Percentiles rank a stretch among this genome's conserved stretches.
These are phyloP conservation scores for Ageneiosus marmoratus DNA, from an alignment of 2,113 vertebrate species.

Conservation along the genomic window DNA sequence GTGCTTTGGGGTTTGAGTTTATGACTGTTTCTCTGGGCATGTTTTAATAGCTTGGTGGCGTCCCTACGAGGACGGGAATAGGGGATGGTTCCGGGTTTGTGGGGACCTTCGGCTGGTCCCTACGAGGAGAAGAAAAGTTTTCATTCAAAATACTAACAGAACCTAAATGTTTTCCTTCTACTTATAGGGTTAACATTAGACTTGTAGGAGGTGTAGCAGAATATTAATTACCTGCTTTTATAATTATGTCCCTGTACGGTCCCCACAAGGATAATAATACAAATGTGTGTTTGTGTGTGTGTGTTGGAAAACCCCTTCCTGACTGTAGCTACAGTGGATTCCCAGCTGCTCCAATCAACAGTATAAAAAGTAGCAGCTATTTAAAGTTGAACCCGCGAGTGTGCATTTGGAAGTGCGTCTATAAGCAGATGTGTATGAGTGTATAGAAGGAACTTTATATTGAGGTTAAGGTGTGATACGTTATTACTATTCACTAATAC, in stretches of 20 bases:
- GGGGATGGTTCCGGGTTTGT: not conserved
- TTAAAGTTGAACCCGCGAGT: conserved; percentile 41
- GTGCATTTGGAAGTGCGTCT: conserved; percentile 24
- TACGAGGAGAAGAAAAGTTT: too few relatives aligned
- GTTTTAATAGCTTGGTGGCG: not conserved
- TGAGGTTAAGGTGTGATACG: not conserved
- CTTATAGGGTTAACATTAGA: not conserved
- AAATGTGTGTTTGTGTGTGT: not conserved
- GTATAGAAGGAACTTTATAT: not conserved
- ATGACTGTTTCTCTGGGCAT: conserved; percentile 16
- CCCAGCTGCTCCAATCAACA: conserved; percentile 66
- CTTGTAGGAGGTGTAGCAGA: conserved; percentile 28
- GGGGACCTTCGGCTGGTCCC: not conserved
- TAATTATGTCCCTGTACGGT: not conserved
- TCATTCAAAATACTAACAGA: too few relatives aligned
- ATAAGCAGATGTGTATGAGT: not conserved
- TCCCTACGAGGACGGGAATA: not conserved
- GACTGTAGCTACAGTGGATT: conserved; percentile 64
- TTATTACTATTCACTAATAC: not conserved
- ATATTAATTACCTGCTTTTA: not conserved
- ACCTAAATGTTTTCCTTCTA: not conserved
- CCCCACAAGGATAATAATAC: not conserved
- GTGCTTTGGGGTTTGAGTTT: conserved; percentile 43
- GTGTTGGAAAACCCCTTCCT: conserved; percentile 70
- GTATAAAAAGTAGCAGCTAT: conserved; percentile 49